A percentile compares a stretch with the other conserved stretches of the same genome.
These are phyloP conservation scores for Acrobasis consociella DNA, from an alignment of 2,888 invertebrate species.

Conservation along the genomic window DNA sequence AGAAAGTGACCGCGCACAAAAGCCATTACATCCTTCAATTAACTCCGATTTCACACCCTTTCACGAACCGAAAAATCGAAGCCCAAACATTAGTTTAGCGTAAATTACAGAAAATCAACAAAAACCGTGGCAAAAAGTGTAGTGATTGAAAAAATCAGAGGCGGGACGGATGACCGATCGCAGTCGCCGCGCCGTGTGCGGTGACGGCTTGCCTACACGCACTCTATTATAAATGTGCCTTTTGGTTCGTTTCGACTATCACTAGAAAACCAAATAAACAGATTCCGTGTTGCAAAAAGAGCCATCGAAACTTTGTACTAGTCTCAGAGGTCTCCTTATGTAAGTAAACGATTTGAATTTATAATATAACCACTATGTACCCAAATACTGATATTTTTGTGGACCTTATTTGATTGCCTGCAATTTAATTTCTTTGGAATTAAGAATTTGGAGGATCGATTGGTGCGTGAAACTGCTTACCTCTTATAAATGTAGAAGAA, in stretches of 20 bases:
- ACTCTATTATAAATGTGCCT: neutral
- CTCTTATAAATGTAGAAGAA: no score
- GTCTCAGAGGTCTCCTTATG: no score
- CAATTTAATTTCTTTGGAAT: no score
- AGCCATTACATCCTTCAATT: conserved; percentile 77
- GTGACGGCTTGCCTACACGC: conserved; percentile 40
- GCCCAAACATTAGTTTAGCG: conserved; percentile 82
- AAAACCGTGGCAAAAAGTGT: conserved; percentile 67
- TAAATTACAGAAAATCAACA: conserved; percentile 78
- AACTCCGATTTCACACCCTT: conserved; percentile 81
- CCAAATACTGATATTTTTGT: no score
- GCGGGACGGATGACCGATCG: conserved; percentile 23
- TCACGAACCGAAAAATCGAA: conserved; percentile 83
- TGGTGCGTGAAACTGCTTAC: no score
- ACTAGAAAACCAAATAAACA: neutral
- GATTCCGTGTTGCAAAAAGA: neutral
- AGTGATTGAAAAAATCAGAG: conserved; percentile 46
- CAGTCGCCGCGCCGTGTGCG: conserved; percentile 49
- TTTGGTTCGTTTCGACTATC: neutral
- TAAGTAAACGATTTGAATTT: no score
- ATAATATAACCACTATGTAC: no score
- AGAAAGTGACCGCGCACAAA: conserved; percentile 76
- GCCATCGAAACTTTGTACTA: no score
- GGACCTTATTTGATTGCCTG: no score
- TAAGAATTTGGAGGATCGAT: no score